Evolutionary conservation across 2,113 vertebrate genomes (phyloP), one percentile per base, ranked within the genome.

Genomic region (Menidia beryllina): DNA sequence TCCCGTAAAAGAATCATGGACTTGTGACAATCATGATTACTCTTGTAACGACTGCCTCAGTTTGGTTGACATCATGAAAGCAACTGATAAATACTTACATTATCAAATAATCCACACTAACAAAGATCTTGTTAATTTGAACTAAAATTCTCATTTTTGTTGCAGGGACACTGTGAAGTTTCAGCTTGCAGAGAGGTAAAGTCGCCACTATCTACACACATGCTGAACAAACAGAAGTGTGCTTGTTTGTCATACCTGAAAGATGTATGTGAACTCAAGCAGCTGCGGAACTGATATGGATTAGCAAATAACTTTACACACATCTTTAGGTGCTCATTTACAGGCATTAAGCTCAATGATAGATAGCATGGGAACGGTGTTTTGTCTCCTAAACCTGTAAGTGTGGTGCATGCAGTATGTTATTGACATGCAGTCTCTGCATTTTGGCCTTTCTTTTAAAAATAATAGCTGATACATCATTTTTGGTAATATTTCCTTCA

Each of bases 271-370:
- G 88, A 91, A 86, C 43, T n/a, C 48, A 51, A 51, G 81, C 90
- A 89, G 66, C 83, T 91, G 90, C 36, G 19, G 21, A 25, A 5
- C 54, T 48, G 87, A 84, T 77, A 74, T 10, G 60, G 84, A 87
- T 73, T 82, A 86, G 81, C 69, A 83, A 83, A 86, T 90, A 70
- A 84, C 80, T 86, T 68, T 68, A 89, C 84, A 82, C 85, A 89
- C 84, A 86, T 86, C 67, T 69, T 91, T 84, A 85, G 85, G 14
- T 52, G 85, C 83, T 85, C 73, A 77, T 89, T 86, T 84, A 78
- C 62, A 79, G 79, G 75, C 73, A 86, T 81, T 86, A 81, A 53
- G 38, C 36, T 20, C 56, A 47, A 77, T 12, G 25, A 23, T 43
- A 39, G 62, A 39, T 26, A 30, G n/a, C 51, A 19, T 6, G 45